These are phyloP conservation scores for Patagioenas fasciata DNA, from an alignment of 2,113 vertebrate species.

Conservation along the genomic window DNA sequence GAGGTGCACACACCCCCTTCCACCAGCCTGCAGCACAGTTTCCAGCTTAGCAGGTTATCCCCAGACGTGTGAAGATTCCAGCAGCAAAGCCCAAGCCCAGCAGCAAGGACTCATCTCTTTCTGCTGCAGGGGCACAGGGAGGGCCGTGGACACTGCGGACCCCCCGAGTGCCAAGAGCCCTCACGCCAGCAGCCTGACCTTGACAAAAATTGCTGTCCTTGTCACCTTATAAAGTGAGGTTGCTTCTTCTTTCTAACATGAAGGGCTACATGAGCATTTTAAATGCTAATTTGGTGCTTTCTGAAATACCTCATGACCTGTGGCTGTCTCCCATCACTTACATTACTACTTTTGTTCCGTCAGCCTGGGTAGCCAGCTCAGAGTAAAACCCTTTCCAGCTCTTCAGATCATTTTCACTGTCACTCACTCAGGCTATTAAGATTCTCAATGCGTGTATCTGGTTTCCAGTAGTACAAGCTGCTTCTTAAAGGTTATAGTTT, in stretches of 20 bases:
- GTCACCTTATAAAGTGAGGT: neutral
- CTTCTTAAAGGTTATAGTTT: conserved; percentile 70
- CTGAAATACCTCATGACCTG: neutral
- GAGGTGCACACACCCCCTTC: neutral
- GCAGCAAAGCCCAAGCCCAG: neutral
- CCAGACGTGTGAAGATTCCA: rapidly evolving
- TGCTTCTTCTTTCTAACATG: rapidly evolving
- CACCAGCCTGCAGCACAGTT: neutral
- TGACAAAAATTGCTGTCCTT: neutral
- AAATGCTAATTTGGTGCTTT: neutral
- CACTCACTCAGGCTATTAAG: neutral
- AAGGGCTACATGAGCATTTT: neutral
- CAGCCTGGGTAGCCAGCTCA: neutral
- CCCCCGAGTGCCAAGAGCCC: neutral
- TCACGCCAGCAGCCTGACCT: neutral
- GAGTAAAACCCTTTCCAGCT: neutral
- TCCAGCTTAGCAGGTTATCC: conserved; percentile 25
- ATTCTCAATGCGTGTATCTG: conserved; percentile 20
- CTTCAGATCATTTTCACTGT: neutral
- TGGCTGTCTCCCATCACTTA: neutral
- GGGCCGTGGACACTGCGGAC: rapidly evolving
- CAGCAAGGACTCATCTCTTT: rapidly evolving
- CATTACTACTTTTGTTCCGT: neutral
- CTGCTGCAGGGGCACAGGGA: neutral
- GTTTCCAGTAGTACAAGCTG: conserved; percentile 66